Evolutionary conservation across 2,888 invertebrate genomes (phyloP).

Genomic region (Limnephilus rhombicus): DNA sequence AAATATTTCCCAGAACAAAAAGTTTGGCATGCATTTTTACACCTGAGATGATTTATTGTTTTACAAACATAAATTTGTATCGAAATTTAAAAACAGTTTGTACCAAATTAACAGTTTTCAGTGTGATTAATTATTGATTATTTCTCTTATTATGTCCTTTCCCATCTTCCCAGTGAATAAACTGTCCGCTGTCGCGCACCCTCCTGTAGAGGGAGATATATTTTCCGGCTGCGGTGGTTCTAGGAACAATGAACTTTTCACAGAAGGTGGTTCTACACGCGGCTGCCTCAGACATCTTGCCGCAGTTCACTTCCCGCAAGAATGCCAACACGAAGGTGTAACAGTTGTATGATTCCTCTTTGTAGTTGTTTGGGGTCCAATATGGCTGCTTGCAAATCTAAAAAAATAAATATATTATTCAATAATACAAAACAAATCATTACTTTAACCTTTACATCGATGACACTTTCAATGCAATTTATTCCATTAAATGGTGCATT

Average conservation of each 20-base stretch:
- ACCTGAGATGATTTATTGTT: not conserved
- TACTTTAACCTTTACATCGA: too few relatives aligned
- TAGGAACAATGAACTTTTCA: slow-evolving; percentile 88
- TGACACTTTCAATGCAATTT: too few relatives aligned
- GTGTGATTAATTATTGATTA: slow-evolving; percentile 66
- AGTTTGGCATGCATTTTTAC: not conserved
- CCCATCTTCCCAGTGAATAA: slow-evolving; percentile 72
- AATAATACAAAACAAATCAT: not conserved
- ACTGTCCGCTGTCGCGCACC: slow-evolving; percentile 77
- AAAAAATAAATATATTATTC: not conserved
- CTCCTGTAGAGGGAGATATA: slow-evolving; percentile 90
- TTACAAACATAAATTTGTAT: not conserved
- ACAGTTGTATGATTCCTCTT: slow-evolving; percentile 89
- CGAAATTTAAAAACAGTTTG: not conserved
- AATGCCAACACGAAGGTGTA: slow-evolving; percentile 92
- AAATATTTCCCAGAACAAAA: not conserved
- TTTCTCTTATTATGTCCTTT: slow-evolving; percentile 28
- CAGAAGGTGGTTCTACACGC: slow-evolving; percentile 85
- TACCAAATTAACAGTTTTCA: slow-evolving; percentile 67
- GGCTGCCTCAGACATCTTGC: slow-evolving; percentile 83
- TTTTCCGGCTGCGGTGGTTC: slow-evolving; percentile 89
- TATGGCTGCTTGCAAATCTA: slow-evolving; percentile 78
- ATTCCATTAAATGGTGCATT: too few relatives aligned
- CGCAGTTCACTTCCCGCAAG: slow-evolving; percentile 84
- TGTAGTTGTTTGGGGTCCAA: slow-evolving; percentile 85